Evolutionary conservation across 1,140 invertebrate genomes (phyloP).

Genomic region (Drosophila persimilis): DNA sequence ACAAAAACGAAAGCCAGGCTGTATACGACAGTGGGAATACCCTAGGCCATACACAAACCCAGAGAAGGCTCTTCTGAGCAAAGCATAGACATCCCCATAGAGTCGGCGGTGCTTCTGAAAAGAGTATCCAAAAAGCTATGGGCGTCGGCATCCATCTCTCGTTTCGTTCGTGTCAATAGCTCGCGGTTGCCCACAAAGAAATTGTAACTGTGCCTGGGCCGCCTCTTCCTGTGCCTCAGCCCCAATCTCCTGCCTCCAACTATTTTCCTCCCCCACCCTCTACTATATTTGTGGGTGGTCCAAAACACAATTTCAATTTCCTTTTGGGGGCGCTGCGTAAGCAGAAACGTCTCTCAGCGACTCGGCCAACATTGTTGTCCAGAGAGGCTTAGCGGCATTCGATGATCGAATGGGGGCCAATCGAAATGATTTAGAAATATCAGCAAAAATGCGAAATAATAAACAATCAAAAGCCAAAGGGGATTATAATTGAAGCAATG

Average conservation of each 20-base stretch:
- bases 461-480: background rate
- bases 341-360: slow-evolving; percentile 3
- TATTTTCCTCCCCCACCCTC: no score
- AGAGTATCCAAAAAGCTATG: slow-evolving; percentile 23
- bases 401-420: no score
- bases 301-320: slow-evolving; percentile 17
- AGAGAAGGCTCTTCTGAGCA: no score
- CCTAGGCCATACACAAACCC: no score
- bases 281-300: background rate
- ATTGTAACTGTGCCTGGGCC: slow-evolving; percentile 44
- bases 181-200: slow-evolving; percentile 47
- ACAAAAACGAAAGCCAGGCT: background rate
- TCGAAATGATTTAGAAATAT: slow-evolving; percentile 17
- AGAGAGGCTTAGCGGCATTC: slow-evolving; percentile 11
- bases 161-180: slow-evolving; percentile 48
- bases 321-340: slow-evolving; percentile 20
- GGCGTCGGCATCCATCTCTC: slow-evolving; percentile 37
- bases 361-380: no score
- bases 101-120: background rate
- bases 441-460: background rate
- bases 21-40: background rate
- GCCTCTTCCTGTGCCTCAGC: no score
- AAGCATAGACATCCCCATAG: no score
- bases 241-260: no score
- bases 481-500: background rate